Conservation (phyloP, 2,888 invertebrate species). For the Andrena hattorfiana region DNA sequence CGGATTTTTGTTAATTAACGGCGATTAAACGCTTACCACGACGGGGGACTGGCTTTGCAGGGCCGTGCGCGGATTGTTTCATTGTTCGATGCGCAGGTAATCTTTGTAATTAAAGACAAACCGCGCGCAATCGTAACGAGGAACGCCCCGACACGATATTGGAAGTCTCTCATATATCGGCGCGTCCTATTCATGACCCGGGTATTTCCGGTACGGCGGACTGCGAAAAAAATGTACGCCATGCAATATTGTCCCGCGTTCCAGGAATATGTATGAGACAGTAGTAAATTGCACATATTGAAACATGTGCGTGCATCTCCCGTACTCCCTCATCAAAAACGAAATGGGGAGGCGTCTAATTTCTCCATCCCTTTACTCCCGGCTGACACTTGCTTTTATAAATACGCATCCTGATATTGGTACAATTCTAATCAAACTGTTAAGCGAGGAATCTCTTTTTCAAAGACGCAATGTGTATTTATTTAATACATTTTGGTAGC, state of each 20-base stretch:
- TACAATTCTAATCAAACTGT: not conserved
- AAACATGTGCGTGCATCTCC: conserved; percentile 7
- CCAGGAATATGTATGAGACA: conserved; percentile 16
- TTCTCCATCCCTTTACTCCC: not conserved
- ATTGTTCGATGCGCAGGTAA: not conserved
- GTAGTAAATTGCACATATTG: conserved; percentile 29
- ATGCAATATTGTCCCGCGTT: conserved; percentile 28
- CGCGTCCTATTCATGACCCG: conserved; percentile 27
- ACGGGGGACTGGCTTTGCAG: not conserved
- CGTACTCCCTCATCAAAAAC: not conserved
- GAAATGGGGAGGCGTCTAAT: not conserved
- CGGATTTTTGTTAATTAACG: conserved; percentile 6
- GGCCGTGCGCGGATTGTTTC: not conserved
- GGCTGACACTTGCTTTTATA: not conserved
- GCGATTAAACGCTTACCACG: conserved; percentile 2
- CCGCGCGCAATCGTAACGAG: not conserved
- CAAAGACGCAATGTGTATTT: too few relatives aligned
- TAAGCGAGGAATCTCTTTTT: not conserved
- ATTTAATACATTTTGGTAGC: too few relatives aligned
- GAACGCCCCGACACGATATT: conserved; percentile 15
- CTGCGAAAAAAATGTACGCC: conserved; percentile 7
- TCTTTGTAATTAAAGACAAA: conserved; percentile 20
- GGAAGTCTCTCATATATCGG: conserved; percentile 23
- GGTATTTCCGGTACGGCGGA: conserved; percentile 20
- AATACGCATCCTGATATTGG: not conserved